Evolutionary conservation across 2,113 vertebrate species (phyloP).

Genomic region (Thymallus thymallus): DNA sequence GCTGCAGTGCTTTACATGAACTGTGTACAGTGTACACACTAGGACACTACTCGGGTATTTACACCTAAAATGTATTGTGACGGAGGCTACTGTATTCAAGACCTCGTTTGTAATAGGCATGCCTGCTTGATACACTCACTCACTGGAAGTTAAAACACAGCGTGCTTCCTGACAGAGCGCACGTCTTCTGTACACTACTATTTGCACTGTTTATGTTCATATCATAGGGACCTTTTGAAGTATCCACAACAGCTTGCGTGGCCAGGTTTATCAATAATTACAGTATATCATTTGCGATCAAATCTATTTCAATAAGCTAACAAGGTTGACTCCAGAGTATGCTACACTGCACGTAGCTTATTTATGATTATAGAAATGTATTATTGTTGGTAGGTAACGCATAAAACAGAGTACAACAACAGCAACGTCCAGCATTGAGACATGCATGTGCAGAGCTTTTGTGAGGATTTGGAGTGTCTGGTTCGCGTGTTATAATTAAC

Average conservation of each 20-base stretch:
- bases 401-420: neutral
- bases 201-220: neutral
- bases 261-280: neutral
- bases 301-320: too few relatives aligned
- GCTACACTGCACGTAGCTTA: neutral
- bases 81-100: too few relatives aligned
- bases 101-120: neutral
- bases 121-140: neutral
- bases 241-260: neutral
- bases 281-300: neutral
- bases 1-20: conserved; percentile 37
- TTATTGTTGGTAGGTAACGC: neutral
- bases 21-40: conserved; percentile 30
- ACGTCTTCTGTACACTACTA: neutral
- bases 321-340: neutral
- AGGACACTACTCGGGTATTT: conserved; percentile 27
- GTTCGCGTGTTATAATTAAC: conserved; percentile 27
- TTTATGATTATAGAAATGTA: neutral
- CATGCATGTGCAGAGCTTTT: neutral
- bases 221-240: neutral
- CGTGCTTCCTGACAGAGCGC: neutral
- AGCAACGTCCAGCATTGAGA: neutral
- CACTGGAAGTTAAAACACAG: neutral
- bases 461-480: neutral
- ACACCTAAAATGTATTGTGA: conserved; percentile 4